phyloP scores from a whole-genome alignment of 2,113 vertebrate genomes.

The Tor tambroides region DNA sequence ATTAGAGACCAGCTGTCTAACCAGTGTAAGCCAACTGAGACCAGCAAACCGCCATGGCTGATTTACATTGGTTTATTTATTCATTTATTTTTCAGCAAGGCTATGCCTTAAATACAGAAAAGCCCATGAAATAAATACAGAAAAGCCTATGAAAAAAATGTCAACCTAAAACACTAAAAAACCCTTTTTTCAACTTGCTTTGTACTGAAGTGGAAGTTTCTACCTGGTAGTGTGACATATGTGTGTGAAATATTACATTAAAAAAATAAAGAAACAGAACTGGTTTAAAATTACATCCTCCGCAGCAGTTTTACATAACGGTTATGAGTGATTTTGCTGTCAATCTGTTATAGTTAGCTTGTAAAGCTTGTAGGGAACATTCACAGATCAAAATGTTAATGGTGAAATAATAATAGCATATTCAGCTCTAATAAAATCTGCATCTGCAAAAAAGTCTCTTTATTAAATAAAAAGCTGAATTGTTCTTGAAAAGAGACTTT shows the following conservation, averaged over 20 bases:
- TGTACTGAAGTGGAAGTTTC: not conserved
- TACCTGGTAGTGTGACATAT: not conserved
- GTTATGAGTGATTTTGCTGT: not conserved
- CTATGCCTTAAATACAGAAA: not conserved
- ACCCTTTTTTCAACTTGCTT: not conserved
- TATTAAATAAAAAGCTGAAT: not conserved
- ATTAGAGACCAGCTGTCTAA: not conserved
- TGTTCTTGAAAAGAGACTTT: conserved; percentile 1
- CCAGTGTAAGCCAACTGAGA: not conserved
- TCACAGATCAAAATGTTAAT: not conserved
- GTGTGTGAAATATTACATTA: not conserved
- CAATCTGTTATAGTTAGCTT: not conserved
- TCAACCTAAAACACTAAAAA: not conserved
- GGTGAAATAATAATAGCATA: not conserved
- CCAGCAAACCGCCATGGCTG: not conserved
- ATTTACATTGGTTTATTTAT: not conserved
- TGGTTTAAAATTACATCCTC: not conserved
- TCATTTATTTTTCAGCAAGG: not conserved
- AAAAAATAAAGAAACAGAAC: not conserved
- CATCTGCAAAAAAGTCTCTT: not conserved
- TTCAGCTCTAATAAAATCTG: not conserved
- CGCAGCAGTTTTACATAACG: not conserved
- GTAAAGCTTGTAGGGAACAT: not conserved
- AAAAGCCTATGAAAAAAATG: not conserved
- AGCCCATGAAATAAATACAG: not conserved